Conservation (phyloP, 1,140 invertebrate species). For the Thaumetopoea pityocampa region DNA sequence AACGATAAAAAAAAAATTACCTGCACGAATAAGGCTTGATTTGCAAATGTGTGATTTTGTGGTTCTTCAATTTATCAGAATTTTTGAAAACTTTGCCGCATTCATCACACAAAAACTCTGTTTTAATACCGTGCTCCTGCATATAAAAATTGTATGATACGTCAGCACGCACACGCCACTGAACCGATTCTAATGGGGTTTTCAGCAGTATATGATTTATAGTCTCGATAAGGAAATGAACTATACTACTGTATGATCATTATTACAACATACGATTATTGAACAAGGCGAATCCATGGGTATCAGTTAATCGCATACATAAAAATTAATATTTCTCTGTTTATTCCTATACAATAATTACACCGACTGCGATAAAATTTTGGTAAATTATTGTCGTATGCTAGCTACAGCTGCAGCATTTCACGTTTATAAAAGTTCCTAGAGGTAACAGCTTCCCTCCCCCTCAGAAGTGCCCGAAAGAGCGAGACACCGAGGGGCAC, state of each 20-base stretch:
- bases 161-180: no score
- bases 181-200: no score
- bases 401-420: no score
- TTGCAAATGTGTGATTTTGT: conserved; percentile 32
- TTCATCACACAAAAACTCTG: conserved; percentile 37
- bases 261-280: no score
- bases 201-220: neutral
- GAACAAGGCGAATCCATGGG: no score
- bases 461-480: no score
- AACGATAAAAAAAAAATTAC: conserved; percentile 16
- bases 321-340: neutral
- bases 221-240: neutral
- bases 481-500: no score
- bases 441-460: no score
- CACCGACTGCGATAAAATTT: no score
- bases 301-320: no score
- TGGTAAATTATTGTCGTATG: no score
- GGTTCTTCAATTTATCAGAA: conserved; percentile 26
- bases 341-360: neutral
- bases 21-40: conserved; percentile 41
- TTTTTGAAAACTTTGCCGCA: conserved; percentile 42
- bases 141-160: conserved; percentile 7
- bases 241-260: neutral
- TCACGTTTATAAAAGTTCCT: no score
- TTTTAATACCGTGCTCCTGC: conserved; percentile 38